Evolutionary conservation across 2,888 invertebrate genomes (phyloP).

Genomic region (Meghimatium bilineatum): DNA sequence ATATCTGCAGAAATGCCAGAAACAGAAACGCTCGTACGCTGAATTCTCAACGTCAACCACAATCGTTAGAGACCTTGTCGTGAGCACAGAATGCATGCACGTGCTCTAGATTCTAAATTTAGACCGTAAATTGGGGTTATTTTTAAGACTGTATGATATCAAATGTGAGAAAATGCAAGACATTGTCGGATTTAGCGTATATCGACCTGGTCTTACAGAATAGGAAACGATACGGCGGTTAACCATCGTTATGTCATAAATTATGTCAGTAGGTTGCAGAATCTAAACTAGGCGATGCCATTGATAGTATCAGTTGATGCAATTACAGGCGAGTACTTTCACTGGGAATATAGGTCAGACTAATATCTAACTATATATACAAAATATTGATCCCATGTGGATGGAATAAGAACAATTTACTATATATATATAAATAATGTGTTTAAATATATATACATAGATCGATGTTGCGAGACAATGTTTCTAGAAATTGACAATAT

Average conservation of each 20-base stretch:
- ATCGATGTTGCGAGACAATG: too few species aligned
- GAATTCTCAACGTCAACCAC: not conserved
- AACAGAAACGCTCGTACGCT: too few species aligned
- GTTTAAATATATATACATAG: too few species aligned
- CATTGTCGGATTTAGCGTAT: not conserved
- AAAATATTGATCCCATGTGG: too few species aligned
- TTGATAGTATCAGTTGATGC: not conserved
- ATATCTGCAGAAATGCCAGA: conserved; percentile 1
- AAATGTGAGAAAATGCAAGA: not conserved
- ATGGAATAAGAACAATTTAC: too few species aligned
- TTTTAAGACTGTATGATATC: not conserved
- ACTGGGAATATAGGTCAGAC: not conserved
- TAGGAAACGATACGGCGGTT: not conserved
- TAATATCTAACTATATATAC: not conserved
- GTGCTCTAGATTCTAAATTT: conserved; percentile 7
- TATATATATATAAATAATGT: too few species aligned
- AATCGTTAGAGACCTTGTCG: not conserved
- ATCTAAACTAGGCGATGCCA: not conserved
- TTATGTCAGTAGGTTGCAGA: conserved; percentile 24
- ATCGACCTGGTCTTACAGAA: not conserved
- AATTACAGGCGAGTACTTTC: not conserved
- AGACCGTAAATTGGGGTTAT: conserved; percentile 10
- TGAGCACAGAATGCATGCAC: conserved; percentile 1
- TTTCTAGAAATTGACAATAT: too few species aligned
- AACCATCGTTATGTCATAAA: conserved; percentile 6